Evolutionary conservation across 2,797 vertebrate genomes (phyloP).

Genomic region (Decapterus maruadsi): DNA sequence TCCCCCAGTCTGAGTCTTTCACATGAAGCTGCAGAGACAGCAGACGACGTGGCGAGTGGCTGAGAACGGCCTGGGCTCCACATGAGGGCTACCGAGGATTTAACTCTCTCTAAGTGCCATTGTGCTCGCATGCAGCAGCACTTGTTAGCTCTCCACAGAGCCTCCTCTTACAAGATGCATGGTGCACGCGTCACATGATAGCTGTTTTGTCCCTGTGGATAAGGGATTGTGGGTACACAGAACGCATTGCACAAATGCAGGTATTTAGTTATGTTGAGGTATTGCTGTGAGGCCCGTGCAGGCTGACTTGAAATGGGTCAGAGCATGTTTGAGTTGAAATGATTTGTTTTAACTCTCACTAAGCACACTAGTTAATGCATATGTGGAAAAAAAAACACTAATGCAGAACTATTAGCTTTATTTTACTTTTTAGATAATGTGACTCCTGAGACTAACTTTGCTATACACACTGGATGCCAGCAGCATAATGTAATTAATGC

Average conservation of each 20-base stretch:
- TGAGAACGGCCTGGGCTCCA: slow-evolving; percentile 21
- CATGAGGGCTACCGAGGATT: slow-evolving; percentile 51
- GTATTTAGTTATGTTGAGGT: slow-evolving; percentile 62
- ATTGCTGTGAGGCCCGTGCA: slow-evolving; percentile 38
- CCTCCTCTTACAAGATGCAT: slow-evolving; percentile 56
- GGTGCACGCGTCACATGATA: slow-evolving; percentile 54
- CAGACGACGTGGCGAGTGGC: slow-evolving; percentile 17
- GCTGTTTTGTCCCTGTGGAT: slow-evolving; percentile 58
- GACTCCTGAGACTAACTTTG: slow-evolving; percentile 19
- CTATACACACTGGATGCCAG: neutral
- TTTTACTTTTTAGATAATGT: slow-evolving; percentile 5
- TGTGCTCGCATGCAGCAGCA: slow-evolving; percentile 50
- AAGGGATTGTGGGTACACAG: slow-evolving; percentile 42
- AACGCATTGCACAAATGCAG: slow-evolving; percentile 42
- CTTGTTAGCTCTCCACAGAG: slow-evolving; percentile 51
- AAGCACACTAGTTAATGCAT: slow-evolving; percentile 24
- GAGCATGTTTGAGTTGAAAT: slow-evolving; percentile 69
- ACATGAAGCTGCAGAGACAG: slow-evolving; percentile 18
- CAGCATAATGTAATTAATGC: slow-evolving; percentile 39
- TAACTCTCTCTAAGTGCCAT: slow-evolving; percentile 46
- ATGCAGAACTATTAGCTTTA: neutral
- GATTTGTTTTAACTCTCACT: slow-evolving; percentile 44
- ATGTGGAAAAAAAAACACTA: slow-evolving; percentile 21
- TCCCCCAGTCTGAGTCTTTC: slow-evolving; percentile 7
- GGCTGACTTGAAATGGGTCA: slow-evolving; percentile 69